Conservation (phyloP, 2,113 vertebrate species). For the Ciconia maguari region DNA sequence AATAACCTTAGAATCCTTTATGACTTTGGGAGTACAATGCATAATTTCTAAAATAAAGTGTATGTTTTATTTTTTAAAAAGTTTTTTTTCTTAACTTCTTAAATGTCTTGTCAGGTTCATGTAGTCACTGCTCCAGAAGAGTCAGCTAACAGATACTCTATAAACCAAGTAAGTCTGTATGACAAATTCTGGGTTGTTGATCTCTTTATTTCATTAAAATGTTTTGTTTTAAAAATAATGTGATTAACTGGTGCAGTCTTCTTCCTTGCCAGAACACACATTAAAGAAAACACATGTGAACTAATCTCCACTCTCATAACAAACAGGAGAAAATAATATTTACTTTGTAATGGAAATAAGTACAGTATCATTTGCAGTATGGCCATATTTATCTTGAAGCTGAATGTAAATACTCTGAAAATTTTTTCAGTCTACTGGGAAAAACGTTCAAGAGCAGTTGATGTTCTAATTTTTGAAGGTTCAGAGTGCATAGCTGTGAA, state of each 20-base stretch:
- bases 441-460: not conserved
- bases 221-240: not conserved
- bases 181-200: not conserved
- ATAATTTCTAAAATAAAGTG: not conserved
- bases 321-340: not conserved
- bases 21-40: not conserved
- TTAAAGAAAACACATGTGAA: not conserved
- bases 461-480: not conserved
- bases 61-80: not conserved
- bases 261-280: not conserved
- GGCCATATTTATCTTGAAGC: not conserved
- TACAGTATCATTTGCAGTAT: not conserved
- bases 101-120: slow-evolving; percentile 69
- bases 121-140: slow-evolving; percentile 74
- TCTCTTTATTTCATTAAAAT: not conserved
- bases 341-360: not conserved
- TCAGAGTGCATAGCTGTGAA: not conserved
- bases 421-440: not conserved
- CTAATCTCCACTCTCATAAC: not conserved
- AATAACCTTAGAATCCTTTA: not conserved
- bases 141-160: slow-evolving; percentile 56
- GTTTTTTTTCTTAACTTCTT: not conserved
- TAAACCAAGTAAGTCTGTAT: slow-evolving; percentile 73
- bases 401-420: not conserved
- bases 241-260: not conserved